These are phyloP conservation scores for Ptilorrhoa leucosticta DNA, from an alignment of 2,113 vertebrate genomes.

Conservation along the genomic window DNA sequence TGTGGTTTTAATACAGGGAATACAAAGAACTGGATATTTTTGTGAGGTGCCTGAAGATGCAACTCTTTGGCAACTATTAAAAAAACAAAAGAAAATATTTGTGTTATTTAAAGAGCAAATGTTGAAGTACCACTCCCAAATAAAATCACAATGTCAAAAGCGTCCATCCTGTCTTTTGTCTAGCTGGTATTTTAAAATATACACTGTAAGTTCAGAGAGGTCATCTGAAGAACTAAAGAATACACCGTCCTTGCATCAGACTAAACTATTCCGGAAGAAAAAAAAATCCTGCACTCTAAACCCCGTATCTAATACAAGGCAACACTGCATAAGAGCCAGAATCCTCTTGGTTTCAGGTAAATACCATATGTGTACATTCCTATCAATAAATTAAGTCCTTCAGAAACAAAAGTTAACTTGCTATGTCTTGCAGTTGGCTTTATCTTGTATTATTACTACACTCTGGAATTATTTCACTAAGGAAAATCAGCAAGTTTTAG, in stretches of 20 bases:
- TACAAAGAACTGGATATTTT: background rate
- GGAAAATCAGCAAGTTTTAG: background rate
- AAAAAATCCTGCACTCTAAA: background rate
- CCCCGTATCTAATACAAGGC: background rate
- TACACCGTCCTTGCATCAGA: background rate
- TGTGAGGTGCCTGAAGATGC: background rate
- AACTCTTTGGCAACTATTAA: background rate
- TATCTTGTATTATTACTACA: background rate
- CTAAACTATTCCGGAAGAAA: background rate
- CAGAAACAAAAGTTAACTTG: background rate
- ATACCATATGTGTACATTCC: background rate
- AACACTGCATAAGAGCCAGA: background rate
- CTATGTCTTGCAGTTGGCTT: background rate
- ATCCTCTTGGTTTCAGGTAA: background rate
- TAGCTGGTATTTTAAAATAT: background rate
- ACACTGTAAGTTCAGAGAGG: background rate
- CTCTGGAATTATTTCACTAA: background rate
- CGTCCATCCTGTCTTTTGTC: background rate
- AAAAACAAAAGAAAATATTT: background rate
- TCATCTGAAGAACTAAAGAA: background rate
- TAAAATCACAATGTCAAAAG: background rate
- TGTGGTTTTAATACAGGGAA: background rate
- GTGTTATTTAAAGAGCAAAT: background rate
- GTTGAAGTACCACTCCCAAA: background rate
- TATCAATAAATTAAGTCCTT: background rate